Evolutionary conservation across 1,140 invertebrate genomes (phyloP).

Genomic region (Pseudomyrmex dendroicus): DNA sequence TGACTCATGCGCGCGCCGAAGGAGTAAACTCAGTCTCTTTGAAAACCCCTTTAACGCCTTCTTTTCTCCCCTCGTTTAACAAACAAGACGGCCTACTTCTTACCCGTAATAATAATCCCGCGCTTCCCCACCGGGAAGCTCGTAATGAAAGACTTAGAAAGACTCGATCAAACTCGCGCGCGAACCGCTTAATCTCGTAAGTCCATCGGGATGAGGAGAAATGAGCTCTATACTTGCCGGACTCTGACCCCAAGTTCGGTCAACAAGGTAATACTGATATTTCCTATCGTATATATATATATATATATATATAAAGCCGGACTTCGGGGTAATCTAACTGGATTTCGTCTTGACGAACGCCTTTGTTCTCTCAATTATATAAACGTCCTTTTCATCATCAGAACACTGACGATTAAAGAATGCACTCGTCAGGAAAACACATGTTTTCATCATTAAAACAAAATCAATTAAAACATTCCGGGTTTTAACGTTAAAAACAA

Average conservation of each 20-base stretch:
- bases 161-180: conserved; percentile 80
- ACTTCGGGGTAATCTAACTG: conserved; percentile 74
- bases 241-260: conserved; percentile 72
- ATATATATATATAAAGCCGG: conserved; percentile 26
- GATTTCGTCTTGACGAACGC: conserved; percentile 70
- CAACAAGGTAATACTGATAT: conserved; percentile 79
- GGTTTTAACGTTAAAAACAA: too few species aligned
- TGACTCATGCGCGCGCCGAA: conserved; percentile 72
- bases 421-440: neutral
- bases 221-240: conserved; percentile 54
- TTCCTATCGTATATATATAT: conserved; percentile 45
- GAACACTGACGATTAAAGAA: neutral
- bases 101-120: conserved; percentile 78
- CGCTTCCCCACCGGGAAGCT: conserved; percentile 42
- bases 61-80: conserved; percentile 77
- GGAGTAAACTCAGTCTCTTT: conserved; percentile 1
- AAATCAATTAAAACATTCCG: neutral
- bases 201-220: conserved; percentile 73
- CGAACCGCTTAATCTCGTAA: conserved; percentile 80
- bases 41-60: conserved; percentile 73
- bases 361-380: conserved; percentile 65
- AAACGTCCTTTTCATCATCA: conserved; percentile 13
- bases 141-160: conserved; percentile 81
- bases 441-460: neutral
- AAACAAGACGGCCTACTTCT: conserved; percentile 76